Evolutionary conservation across 2,113 vertebrate species (phyloP), one percentile per base, ranked within the genome.

Genomic region (Equus przewalskii): DNA sequence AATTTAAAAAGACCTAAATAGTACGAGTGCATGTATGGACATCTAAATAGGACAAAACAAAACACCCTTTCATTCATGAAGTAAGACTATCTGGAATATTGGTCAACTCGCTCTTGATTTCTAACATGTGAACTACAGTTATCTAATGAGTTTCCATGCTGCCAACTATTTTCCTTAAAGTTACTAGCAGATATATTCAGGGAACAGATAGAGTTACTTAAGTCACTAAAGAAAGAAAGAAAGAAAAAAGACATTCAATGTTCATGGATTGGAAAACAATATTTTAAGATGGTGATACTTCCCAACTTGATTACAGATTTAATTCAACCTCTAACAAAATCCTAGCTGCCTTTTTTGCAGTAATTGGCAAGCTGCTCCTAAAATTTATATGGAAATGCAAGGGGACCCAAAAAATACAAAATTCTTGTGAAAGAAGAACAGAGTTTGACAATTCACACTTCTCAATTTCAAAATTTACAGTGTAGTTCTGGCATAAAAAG

Each of bases 301-400:
- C 64, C 62, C 30, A 49, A 16, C 51, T 7, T n/a, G 14, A 78
- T 62, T 54, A 65, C 21, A 86, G 18, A 80, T 62, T 92, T 85
- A 92, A 18, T 36, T 44, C 54, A 79, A 82, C 3, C 14, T 10
- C 26, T 49, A 79, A 60, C n/a, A 89, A 89, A 96, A 86, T 67
- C 0, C 13, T 85, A 30, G 67, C 49, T 75, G 36, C n/a, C 44
- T 56, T 60, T 94, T 93, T 75, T 72, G 58, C 3, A 58, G 33
- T 54, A 60, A 85, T 72, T 78, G 14, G 12, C 13, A 64, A 90
- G 51, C 11, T 76, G 24, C 78, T 54, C 51, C 95, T 92, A 81
- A 92, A 84, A 86, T 26, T 64, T 89, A 41, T n/a, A 19, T n/a
- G 28, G 87, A 79, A 78, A 94, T 86, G n/a, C 36, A 60, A 94